phyloP scores from a whole-genome alignment of 1,140 invertebrate species.

The Zaprionus ghesquierei region DNA sequence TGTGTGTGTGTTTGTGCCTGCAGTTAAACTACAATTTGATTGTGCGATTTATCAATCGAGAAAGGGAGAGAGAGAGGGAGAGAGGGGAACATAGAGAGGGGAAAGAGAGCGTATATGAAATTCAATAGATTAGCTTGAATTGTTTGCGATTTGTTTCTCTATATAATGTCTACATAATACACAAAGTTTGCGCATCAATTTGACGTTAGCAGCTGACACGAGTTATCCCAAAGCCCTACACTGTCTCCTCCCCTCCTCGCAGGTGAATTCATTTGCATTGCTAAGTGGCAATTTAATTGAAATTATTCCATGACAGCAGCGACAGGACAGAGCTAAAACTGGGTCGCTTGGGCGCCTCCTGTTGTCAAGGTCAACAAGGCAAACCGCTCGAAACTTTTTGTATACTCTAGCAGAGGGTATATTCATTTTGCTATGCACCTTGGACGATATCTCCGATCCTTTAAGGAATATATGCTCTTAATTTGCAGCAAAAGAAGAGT shows the following conservation, averaged over 20 bases:
- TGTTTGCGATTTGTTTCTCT: slow-evolving; percentile 9
- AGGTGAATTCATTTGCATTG: slow-evolving; percentile 60
- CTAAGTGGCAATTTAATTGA: slow-evolving; percentile 62
- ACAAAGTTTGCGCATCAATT: slow-evolving; percentile 57
- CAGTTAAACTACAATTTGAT: slow-evolving; percentile 28
- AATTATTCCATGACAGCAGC: slow-evolving; percentile 20
- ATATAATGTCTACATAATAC: slow-evolving; percentile 52
- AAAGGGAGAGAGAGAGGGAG: neutral
- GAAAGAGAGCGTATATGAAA: too few relatives aligned
- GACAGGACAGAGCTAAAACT: too few relatives aligned
- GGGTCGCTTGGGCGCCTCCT: too few relatives aligned
- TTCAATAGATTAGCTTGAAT: neutral
- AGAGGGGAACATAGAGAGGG: neutral
- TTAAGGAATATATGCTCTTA: too few relatives aligned
- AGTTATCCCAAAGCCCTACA: neutral
- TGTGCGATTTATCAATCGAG: slow-evolving; percentile 1
- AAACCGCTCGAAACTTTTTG: too few relatives aligned
- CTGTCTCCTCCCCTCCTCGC: neutral
- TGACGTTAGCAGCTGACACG: slow-evolving; percentile 39
- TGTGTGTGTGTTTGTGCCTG: slow-evolving; percentile 3
- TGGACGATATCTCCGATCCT: too few relatives aligned
- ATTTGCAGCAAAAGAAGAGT: too few relatives aligned
- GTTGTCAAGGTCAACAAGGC: neutral
- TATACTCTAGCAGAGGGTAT: too few relatives aligned
- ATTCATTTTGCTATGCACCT: too few relatives aligned